phyloP scores from a whole-genome alignment of 2,113 vertebrate genomes.

The Dasyurus viverrinus region DNA sequence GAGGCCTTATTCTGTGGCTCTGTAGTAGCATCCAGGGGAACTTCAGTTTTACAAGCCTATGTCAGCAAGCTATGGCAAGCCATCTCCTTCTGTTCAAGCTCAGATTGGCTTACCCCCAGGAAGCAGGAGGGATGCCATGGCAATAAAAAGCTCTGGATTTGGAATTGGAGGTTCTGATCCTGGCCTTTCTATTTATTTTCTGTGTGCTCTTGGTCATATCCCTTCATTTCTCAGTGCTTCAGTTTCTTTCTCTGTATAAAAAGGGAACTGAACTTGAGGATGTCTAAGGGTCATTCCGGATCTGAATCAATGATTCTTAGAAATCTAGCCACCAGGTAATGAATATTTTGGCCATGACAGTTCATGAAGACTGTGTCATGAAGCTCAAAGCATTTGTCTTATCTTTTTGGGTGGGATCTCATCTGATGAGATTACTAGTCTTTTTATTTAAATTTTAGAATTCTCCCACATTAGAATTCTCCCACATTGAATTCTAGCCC shows the following conservation, averaged over 20 bases:
- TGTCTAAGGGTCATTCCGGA: background rate
- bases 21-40: background rate
- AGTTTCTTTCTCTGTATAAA: background rate
- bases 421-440: too few relatives aligned
- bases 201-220: background rate
- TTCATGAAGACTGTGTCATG: background rate
- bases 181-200: background rate
- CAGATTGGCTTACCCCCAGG: background rate
- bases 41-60: background rate
- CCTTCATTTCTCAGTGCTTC: background rate
- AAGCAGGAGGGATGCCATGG: background rate
- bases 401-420: too few relatives aligned
- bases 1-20: background rate
- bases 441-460: too few relatives aligned
- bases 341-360: background rate
- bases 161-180: background rate
- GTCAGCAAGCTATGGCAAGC: background rate
- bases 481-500: slow-evolving; percentile 58
- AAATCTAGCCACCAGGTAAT: background rate
- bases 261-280: background rate
- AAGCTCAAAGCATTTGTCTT: too few relatives aligned
- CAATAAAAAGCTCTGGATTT: background rate
- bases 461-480: slow-evolving; percentile 62
- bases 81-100: background rate
- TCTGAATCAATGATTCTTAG: background rate